Evolutionary conservation across 92 coral and sea anemone species (phyloP).

Genomic region (Epizoanthus illoricatus): DNA sequence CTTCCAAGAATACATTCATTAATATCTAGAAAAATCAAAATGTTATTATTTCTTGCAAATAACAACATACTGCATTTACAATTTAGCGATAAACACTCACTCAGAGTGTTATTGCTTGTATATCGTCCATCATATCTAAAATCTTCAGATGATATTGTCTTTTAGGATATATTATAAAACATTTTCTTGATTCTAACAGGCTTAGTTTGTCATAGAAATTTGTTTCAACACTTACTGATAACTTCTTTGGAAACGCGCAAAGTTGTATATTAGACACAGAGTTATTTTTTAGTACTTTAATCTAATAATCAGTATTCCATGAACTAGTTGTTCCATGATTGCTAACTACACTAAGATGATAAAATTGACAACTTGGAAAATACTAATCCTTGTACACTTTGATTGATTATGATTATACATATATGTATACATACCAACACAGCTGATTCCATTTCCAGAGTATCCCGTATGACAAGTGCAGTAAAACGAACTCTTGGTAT

Average conservation of each 20-base stretch:
- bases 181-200: too few relatives aligned
- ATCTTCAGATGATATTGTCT: too few relatives aligned
- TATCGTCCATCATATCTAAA: too few relatives aligned
- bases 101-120: not conserved
- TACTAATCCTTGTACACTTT: not conserved
- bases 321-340: not conserved
- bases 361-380: not conserved
- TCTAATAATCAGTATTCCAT: too few relatives aligned
- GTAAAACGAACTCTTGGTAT: slow-evolving; percentile 69
- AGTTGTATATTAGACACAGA: too few relatives aligned
- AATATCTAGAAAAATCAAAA: slow-evolving; percentile 50
- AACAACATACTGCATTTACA: not conserved
- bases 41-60: not conserved
- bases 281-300: too few relatives aligned
- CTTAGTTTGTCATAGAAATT: too few relatives aligned
- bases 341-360: not conserved
- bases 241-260: too few relatives aligned
- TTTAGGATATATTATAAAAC: too few relatives aligned
- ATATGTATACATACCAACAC: slow-evolving; percentile 56
- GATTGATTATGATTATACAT: not conserved
- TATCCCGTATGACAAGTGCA: slow-evolving; percentile 84
- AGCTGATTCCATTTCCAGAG: slow-evolving; percentile 71
- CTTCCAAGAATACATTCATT: slow-evolving; percentile 56
- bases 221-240: too few relatives aligned
- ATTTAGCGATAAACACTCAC: not conserved